These are phyloP conservation scores for Macrocentrus cingulum DNA, from an alignment of 1,140 invertebrate species.

Conservation along the genomic window DNA sequence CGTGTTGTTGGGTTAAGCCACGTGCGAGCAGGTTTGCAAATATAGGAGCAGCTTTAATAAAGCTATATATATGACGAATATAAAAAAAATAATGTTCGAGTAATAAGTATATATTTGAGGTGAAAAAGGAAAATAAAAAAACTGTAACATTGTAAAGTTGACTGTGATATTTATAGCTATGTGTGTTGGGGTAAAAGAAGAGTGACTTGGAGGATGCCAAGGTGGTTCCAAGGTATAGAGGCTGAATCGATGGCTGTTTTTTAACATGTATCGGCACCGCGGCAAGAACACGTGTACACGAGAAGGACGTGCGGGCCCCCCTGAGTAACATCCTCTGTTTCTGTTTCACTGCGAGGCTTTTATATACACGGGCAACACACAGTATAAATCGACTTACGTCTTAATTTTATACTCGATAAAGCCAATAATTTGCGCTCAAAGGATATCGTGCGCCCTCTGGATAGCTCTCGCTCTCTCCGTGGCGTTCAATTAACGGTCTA, in stretches of 20 bases:
- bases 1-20: too few relatives aligned
- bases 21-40: too few relatives aligned
- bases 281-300: slow-evolving; percentile 20
- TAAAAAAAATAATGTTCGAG: too few relatives aligned
- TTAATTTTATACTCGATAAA: slow-evolving; percentile 29
- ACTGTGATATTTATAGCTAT: background rate
- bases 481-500: slow-evolving; percentile 1
- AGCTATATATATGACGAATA: too few relatives aligned
- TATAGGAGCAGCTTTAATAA: too few relatives aligned
- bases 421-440: slow-evolving; percentile 26
- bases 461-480: too few relatives aligned
- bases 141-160: background rate
- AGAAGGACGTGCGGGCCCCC: slow-evolving; percentile 2
- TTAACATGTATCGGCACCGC: slow-evolving; percentile 16
- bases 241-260: slow-evolving; percentile 16
- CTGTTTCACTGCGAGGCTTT: background rate
- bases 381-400: slow-evolving; percentile 17
- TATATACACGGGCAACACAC: background rate
- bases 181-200: background rate
- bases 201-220: background rate
- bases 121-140: too few relatives aligned
- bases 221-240: too few relatives aligned
- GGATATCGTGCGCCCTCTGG: background rate
- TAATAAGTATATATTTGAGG: too few relatives aligned
- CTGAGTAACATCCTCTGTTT: background rate